These are phyloP conservation scores for Horisme vitalbata DNA, from an alignment of 2,888 invertebrate genomes.

Conservation along the genomic window DNA sequence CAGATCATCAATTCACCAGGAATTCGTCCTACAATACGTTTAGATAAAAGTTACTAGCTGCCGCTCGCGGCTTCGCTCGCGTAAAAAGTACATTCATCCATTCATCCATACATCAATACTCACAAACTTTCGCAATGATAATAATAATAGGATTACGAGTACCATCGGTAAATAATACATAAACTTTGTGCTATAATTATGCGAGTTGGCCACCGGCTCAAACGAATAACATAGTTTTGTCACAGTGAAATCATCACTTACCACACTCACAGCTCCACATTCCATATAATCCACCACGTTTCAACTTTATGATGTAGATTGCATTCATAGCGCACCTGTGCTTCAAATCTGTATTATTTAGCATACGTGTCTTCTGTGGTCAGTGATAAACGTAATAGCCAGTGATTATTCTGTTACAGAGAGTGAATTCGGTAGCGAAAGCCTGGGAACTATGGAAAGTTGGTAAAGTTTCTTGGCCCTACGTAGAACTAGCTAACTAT, in stretches of 20 bases:
- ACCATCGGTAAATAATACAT: too few species aligned
- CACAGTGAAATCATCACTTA: neutral
- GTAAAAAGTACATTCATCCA: too few species aligned
- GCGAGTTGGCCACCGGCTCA: too few species aligned
- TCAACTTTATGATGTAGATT: conserved; percentile 61
- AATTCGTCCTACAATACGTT: too few species aligned
- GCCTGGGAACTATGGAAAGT: conserved; percentile 32
- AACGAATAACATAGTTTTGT: too few species aligned
- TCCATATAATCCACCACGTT: conserved; percentile 34
- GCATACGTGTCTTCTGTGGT: conserved; percentile 25
- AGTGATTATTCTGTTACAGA: conserved; percentile 23
- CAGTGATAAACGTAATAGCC: conserved; percentile 20
- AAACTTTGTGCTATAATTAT: too few species aligned
- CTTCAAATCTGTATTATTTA: conserved; percentile 65
- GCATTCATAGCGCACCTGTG: conserved; percentile 62
- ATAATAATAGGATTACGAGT: too few species aligned
- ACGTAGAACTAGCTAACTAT: neutral
- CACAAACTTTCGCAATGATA: too few species aligned
- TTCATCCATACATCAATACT: too few species aligned
- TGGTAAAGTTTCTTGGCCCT: neutral
- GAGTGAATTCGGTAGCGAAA: conserved; percentile 26
- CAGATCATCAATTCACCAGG: too few species aligned
- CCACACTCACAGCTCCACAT: conserved; percentile 44
- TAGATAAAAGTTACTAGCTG: too few species aligned
- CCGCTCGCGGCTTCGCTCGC: too few species aligned